A percentile compares a stretch with the other conserved stretches of the same genome.
These are phyloP conservation scores for Heterochromis multidens DNA, from an alignment of 2,113 vertebrate species.

Conservation along the genomic window DNA sequence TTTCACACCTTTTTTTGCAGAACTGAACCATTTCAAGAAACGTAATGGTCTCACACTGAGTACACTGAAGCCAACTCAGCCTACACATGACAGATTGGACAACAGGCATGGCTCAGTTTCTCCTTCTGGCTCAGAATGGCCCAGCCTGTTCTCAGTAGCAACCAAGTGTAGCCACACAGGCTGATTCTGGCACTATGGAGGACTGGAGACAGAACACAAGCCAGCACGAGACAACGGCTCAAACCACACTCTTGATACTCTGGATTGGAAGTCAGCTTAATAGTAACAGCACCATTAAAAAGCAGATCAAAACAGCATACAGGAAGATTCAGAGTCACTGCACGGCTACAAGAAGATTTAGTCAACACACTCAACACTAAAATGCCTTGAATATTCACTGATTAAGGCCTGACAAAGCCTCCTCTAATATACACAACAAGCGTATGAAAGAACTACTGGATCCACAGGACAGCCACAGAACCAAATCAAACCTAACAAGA, in stretches of 20 bases:
- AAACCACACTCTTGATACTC: background rate
- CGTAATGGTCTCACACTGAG: background rate
- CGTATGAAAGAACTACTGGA: background rate
- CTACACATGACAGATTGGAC: slow-evolving; percentile 51
- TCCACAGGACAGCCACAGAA: background rate
- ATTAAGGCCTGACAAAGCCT: background rate
- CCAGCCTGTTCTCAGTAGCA: slow-evolving; percentile 28
- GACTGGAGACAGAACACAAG: background rate
- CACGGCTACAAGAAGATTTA: background rate
- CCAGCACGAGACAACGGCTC: slow-evolving; percentile 6
- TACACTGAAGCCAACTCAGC: slow-evolving; percentile 12
- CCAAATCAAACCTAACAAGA: background rate
- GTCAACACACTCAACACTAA: background rate
- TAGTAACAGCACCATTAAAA: background rate
- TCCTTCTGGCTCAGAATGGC: slow-evolving; percentile 33
- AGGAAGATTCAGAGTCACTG: background rate
- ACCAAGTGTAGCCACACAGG: slow-evolving; percentile 8
- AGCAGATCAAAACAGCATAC: background rate
- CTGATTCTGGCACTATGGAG: slow-evolving; percentile 7
- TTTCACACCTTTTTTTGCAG: slow-evolving; percentile 1
- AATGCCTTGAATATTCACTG: background rate
- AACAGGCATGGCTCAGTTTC: slow-evolving; percentile 23
- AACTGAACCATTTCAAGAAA: background rate
- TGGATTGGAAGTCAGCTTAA: background rate
- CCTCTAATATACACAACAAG: background rate